Percentiles rank a stretch among this genome's conserved stretches.
Evolutionary conservation across 2,797 vertebrate species (phyloP).

Genomic region (Hydrocynus forskahlii): DNA sequence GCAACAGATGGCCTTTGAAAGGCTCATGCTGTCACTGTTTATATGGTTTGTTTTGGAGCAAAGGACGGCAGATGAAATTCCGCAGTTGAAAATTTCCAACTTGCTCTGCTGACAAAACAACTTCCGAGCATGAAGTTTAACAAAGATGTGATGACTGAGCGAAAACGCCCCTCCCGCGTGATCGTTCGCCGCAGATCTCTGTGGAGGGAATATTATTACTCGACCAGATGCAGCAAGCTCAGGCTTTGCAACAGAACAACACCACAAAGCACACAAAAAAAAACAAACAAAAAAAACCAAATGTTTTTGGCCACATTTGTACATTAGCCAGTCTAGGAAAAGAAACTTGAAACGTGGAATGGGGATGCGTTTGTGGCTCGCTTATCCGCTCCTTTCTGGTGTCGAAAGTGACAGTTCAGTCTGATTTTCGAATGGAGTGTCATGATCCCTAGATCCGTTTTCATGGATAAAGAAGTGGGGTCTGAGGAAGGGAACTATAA

Average conservation of each 20-base stretch:
- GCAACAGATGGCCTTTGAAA: constrained; percentile 37
- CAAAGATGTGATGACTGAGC: constrained; percentile 33
- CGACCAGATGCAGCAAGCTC: constrained; percentile 2
- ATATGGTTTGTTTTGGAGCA: constrained; percentile 24
- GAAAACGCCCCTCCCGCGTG: constrained; percentile 5
- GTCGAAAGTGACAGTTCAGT: constrained; percentile 4
- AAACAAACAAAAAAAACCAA: neutral
- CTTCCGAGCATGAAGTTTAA: constrained; percentile 15
- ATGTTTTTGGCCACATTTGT: neutral
- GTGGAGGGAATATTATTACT: constrained; percentile 14
- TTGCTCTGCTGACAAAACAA: constrained; percentile 37
- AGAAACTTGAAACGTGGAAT: neutral
- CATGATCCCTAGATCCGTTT: constrained; percentile 52
- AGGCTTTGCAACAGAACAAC: neutral
- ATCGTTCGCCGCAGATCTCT: neutral
- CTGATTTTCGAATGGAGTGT: constrained; percentile 54
- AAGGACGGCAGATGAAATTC: constrained; percentile 28
- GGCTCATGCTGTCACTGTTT: constrained; percentile 37
- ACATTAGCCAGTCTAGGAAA: neutral
- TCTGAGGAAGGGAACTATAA: constrained; percentile 52
- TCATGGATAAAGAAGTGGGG: constrained; percentile 46
- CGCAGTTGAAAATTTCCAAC: constrained; percentile 7
- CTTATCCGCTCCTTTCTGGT: constrained; percentile 11
- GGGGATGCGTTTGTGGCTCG: neutral
- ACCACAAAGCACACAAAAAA: no score